phyloP scores from a whole-genome alignment of 2,113 vertebrate species.

The Hylia prasina region DNA sequence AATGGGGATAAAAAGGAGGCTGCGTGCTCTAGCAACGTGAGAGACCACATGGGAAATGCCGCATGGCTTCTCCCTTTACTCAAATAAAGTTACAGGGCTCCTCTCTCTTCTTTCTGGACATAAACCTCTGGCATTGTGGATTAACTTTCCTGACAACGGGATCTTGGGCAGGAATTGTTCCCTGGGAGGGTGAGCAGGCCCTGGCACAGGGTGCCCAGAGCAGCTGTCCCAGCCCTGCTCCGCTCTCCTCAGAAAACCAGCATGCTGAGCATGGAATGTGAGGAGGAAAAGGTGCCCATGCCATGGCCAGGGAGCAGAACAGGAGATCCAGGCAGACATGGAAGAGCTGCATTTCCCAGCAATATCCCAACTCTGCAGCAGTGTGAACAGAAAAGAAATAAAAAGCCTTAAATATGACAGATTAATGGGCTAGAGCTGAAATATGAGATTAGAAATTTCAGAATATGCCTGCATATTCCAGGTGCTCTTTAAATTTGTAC shows the following conservation, averaged over 20 bases:
- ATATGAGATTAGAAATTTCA: slow-evolving; percentile 30
- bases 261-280: background rate
- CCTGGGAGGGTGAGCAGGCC: background rate
- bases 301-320: background rate
- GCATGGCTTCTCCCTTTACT: background rate
- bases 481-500: slow-evolving; percentile 35
- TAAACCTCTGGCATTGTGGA: background rate
- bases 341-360: background rate
- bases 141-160: background rate
- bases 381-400: background rate
- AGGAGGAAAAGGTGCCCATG: background rate
- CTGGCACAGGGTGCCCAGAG: background rate
- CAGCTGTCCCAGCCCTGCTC: background rate
- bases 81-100: background rate
- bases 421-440: slow-evolving; percentile 32
- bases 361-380: background rate
- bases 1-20: background rate
- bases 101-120: background rate
- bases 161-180: background rate
- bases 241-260: background rate
- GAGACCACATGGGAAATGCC: background rate
- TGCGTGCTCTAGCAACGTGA: background rate
- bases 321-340: fast-evolving
- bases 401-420: slow-evolving; percentile 16
- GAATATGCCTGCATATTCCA: slow-evolving; percentile 30